Conservation (phyloP, 2,113 vertebrate genomes). For the Ammodytes dubius region DNA sequence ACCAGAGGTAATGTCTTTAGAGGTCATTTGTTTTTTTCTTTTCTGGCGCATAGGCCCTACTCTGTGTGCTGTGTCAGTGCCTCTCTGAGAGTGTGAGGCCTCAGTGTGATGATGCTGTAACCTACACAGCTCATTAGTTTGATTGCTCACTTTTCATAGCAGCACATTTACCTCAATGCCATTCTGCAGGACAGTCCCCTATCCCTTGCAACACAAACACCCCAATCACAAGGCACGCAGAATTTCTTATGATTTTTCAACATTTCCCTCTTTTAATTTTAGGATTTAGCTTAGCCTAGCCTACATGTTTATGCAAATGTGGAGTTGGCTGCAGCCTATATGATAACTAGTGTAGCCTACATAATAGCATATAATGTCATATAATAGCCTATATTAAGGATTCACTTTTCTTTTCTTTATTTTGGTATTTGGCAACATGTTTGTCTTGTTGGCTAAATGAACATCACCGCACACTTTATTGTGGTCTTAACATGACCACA, state of each 20-base stretch:
- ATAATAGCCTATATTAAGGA: no score
- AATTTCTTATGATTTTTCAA: not conserved
- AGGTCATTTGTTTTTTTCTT: slow-evolving; percentile 58
- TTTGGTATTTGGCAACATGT: not conserved
- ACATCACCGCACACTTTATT: not conserved
- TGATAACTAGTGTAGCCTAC: not conserved
- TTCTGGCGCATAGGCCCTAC: slow-evolving; percentile 50
- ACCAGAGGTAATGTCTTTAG: slow-evolving; percentile 58
- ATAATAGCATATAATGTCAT: not conserved
- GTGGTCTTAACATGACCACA: not conserved
- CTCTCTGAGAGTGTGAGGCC: slow-evolving; percentile 35
- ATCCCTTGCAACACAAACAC: not conserved
- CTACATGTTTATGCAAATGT: not conserved
- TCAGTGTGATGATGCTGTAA: slow-evolving; percentile 56
- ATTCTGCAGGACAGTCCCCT: not conserved
- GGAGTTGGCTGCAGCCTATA: not conserved
- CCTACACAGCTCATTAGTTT: slow-evolving; percentile 51
- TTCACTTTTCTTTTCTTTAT: not conserved
- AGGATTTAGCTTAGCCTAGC: not conserved
- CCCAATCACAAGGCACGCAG: not conserved
- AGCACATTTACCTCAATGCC: slow-evolving; percentile 19
- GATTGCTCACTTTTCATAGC: slow-evolving; percentile 60
- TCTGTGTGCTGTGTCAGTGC: slow-evolving; percentile 65
- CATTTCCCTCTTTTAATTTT: not conserved
- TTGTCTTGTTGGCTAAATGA: not conserved